Evolutionary conservation across 1,140 invertebrate species (phyloP).

Genomic region (Capitella teleta): DNA sequence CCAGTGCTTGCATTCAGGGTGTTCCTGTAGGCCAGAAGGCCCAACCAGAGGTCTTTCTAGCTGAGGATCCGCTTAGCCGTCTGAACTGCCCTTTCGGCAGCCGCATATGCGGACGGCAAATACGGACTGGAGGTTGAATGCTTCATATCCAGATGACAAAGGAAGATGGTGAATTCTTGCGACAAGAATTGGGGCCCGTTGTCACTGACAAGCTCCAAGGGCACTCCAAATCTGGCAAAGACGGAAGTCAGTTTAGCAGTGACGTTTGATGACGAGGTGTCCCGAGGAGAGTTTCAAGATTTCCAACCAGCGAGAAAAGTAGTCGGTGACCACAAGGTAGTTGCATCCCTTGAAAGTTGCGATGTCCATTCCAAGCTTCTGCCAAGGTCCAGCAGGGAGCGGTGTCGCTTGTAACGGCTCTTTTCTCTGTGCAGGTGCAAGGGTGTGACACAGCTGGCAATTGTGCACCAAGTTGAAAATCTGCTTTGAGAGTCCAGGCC

Average conservation of each 20-base stretch:
- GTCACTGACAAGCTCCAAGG: not conserved
- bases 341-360: not conserved
- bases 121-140: not conserved
- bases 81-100: not conserved
- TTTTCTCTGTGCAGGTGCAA: not conserved
- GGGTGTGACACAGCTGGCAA: not conserved
- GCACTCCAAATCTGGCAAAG: not conserved
- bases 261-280: not conserved
- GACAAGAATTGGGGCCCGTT: not conserved
- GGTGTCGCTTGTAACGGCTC: not conserved
- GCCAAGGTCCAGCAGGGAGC: not conserved
- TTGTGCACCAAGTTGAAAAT: not conserved
- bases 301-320: not conserved
- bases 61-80: not conserved
- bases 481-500: not conserved
- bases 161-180: not conserved
- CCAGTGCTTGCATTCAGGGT: too few species aligned
- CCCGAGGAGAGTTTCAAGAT: not conserved
- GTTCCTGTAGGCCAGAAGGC: too few species aligned
- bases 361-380: not conserved
- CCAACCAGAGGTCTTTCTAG: too few species aligned
- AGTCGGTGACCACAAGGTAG: not conserved
- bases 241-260: too few species aligned
- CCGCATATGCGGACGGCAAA: not conserved
- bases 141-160: not conserved